Conservation (phyloP, 2,888 invertebrate species). For the Rotaria magnacalcarata region DNA sequence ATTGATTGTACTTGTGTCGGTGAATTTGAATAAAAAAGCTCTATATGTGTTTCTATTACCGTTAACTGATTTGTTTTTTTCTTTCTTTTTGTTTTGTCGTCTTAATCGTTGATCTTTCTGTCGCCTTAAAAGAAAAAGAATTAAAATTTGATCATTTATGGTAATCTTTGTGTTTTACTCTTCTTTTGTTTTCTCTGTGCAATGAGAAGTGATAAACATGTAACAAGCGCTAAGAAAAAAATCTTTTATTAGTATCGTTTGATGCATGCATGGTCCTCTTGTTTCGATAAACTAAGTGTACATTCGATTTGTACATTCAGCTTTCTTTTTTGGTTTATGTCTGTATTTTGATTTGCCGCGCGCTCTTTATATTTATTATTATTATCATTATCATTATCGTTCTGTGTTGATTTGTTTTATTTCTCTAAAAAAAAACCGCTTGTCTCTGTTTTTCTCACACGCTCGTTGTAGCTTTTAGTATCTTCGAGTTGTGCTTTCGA, state of each 20-base stretch:
- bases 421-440: not conserved
- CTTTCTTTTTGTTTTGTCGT: not conserved
- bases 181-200: not conserved
- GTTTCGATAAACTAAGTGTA: not conserved
- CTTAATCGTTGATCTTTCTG: not conserved
- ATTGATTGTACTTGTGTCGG: not conserved
- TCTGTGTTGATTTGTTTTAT: not conserved
- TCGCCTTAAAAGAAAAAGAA: not conserved
- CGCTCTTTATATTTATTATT: constrained; percentile 14
- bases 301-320: not conserved
- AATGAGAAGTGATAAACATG: not conserved
- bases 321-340: not conserved
- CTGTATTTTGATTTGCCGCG: not conserved
- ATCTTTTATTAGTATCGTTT: not conserved
- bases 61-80: not conserved
- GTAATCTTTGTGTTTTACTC: not conserved
- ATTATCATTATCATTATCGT: not conserved
- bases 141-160: not conserved
- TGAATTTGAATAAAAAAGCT: not conserved
- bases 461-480: not conserved
- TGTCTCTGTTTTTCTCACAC: not conserved
- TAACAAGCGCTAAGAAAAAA: not conserved
- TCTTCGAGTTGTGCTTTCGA: not conserved
- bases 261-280: not conserved
- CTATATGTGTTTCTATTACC: not conserved